Evolutionary conservation across 1,140 invertebrate genomes (phyloP), one percentile per base, ranked within the genome.

Genomic region (Drosophila santomea): DNA sequence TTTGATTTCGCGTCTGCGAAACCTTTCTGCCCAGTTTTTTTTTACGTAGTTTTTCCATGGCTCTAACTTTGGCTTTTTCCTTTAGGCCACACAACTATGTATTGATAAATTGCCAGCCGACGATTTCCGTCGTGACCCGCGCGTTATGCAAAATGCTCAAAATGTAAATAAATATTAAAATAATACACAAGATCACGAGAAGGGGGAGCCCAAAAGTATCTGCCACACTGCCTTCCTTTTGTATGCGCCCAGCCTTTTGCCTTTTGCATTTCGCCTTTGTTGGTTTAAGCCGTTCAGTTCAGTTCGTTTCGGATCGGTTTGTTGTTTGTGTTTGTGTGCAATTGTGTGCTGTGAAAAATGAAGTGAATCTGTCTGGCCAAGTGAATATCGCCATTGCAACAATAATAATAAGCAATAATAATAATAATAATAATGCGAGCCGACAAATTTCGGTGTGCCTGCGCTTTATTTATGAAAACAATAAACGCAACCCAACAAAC

Each of bases 91-190:
- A 75, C 80, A 80, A 88, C 81, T 89, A 89, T 71, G 74, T 91
- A 91, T 91, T 91, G 88, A 91, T 91, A 91, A 88, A 91, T 91
- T 84, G 88, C 88, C 78, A 90, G 71, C 84, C 89, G 89, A 91
- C 88, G 88, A 91, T 91, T 91, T 91, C 88, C 88, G 88, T 91
- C 88, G 88, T 91, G 88, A 91, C 88, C 88, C 76, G 88, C 85
- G 88, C 88, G 88, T 91, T 91, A 91, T 91, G 88, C 88, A 91
- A 91, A 91, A 89, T 78, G 50, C 80, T 80, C 77, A 83, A 84
- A 51, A 91, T 80, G 88, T 89, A 91, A 91, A 91, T 80, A 90
- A 90, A 90, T 85, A 89, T 89, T 89, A 89, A 89, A 89, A 90
- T 89, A 89, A 90, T 89, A 84, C 85, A 89, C 85, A 89, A 89